Evolutionary conservation across 1,140 invertebrate genomes (phyloP).

Genomic region (Atopsyche davidsoni): DNA sequence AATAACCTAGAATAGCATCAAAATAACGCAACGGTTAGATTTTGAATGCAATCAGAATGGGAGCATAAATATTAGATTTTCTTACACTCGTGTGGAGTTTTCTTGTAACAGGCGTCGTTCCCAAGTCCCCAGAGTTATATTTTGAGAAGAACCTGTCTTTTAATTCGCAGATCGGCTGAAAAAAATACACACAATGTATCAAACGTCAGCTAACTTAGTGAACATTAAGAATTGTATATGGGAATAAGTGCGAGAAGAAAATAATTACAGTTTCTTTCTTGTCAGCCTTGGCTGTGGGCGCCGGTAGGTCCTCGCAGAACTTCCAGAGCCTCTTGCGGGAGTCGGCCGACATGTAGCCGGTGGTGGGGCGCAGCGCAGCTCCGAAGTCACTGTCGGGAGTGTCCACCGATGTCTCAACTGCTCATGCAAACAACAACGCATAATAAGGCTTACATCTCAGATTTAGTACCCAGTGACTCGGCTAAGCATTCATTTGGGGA

Average conservation of each 20-base stretch:
- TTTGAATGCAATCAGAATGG: background rate
- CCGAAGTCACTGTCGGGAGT: constrained; percentile 45
- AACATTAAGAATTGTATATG: background rate
- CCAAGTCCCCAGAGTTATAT: constrained; percentile 33
- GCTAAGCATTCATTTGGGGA: background rate
- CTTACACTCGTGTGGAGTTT: constrained; percentile 36
- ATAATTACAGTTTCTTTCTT: constrained; percentile 19
- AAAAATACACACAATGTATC: constrained; percentile 8
- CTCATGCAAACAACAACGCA: background rate
- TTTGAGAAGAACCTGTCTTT: constrained; percentile 38
- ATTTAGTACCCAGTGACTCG: background rate
- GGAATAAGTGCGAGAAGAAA: background rate
- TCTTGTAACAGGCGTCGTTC: constrained; percentile 34
- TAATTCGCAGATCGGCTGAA: constrained; percentile 41
- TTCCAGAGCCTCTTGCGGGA: constrained; percentile 40
- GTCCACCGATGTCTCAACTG: constrained; percentile 35
- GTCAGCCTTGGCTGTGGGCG: constrained; percentile 6
- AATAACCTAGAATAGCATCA: too few relatives aligned
- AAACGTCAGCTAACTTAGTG: background rate
- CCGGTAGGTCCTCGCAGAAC: constrained; percentile 37
- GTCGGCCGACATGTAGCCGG: constrained; percentile 35
- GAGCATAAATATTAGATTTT: background rate
- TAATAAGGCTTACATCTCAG: background rate
- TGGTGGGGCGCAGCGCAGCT: constrained; percentile 36
- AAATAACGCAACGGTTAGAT: too few relatives aligned